A percentile compares a stretch with the other conserved stretches of the same genome.
Conservation (phyloP, 1,140 invertebrate genomes). For the Bilobella aurantiaca region DNA sequence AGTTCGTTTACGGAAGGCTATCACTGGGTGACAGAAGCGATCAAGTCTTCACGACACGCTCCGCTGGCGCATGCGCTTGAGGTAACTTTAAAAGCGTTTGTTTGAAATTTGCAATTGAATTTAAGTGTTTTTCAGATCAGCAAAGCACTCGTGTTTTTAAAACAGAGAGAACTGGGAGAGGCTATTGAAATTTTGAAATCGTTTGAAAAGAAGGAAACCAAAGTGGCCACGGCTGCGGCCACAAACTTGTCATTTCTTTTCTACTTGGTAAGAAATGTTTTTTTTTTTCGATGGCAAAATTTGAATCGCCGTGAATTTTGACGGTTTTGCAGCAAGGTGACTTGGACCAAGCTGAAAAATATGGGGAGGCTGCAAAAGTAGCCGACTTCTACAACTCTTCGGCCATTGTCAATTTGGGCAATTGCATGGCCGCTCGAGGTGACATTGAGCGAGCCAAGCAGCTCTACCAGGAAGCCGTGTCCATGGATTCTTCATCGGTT, state of each 20-base stretch:
- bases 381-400: slow-evolving; percentile 69
- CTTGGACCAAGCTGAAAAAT: slow-evolving; percentile 69
- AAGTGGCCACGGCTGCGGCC: slow-evolving; percentile 70
- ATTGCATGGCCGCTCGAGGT: slow-evolving; percentile 60
- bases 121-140: slow-evolving; percentile 64
- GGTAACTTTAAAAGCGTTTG: slow-evolving; percentile 16
- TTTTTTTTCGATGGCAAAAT: background rate
- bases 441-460: slow-evolving; percentile 65
- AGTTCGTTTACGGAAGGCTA: slow-evolving; percentile 63
- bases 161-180: slow-evolving; percentile 68
- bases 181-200: slow-evolving; percentile 78
- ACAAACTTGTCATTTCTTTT: slow-evolving; percentile 88
- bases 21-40: slow-evolving; percentile 42
- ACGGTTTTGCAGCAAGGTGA: slow-evolving; percentile 58
- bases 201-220: slow-evolving; percentile 75
- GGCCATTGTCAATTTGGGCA: slow-evolving; percentile 80
- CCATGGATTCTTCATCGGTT: slow-evolving; percentile 70
- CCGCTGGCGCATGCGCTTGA: slow-evolving; percentile 31
- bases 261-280: slow-evolving; percentile 54
- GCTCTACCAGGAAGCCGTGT: slow-evolving; percentile 64
- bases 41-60: slow-evolving; percentile 31
- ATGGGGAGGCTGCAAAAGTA: slow-evolving; percentile 61
- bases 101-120: slow-evolving; percentile 7
- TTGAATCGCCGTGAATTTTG: background rate
- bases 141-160: slow-evolving; percentile 80